A percentile compares a stretch with the other conserved stretches of the same genome.
Conservation (phyloP, 2,797 vertebrate species). For the Enteromius unitaeniatus region DNA sequence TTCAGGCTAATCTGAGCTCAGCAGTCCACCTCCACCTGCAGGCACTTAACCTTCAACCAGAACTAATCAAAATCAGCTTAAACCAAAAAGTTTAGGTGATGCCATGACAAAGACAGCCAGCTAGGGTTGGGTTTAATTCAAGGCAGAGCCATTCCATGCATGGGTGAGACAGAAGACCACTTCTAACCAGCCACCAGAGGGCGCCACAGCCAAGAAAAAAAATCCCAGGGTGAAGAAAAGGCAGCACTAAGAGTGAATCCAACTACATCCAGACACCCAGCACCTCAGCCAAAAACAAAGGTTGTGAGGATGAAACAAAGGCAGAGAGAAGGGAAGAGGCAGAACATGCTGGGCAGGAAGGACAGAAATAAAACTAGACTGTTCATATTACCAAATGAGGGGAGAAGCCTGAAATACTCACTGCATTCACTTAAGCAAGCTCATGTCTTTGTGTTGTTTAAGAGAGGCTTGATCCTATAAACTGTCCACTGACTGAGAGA, state of each 20-base stretch:
- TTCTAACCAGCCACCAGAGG: constrained; percentile 69
- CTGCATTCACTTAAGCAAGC: not conserved
- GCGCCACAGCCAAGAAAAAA: constrained; percentile 56
- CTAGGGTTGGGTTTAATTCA: constrained; percentile 24
- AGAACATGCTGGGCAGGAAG: constrained; percentile 33
- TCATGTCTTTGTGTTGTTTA: too few relatives aligned
- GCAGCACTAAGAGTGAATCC: constrained; percentile 7
- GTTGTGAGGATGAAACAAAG: constrained; percentile 33
- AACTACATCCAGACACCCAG: constrained; percentile 43
- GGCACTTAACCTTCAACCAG: constrained; percentile 28
- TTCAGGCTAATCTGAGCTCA: constrained; percentile 55
- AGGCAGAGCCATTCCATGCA: constrained; percentile 51
- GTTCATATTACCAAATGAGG: not conserved
- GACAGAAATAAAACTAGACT: not conserved
- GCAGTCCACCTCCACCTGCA: constrained; percentile 12
- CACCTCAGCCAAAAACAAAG: constrained; percentile 35
- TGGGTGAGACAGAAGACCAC: constrained; percentile 2
- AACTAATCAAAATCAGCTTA: constrained; percentile 41
- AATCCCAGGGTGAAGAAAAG: constrained; percentile 22
- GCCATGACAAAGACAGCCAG: constrained; percentile 28
- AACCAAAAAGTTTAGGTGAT: not conserved
- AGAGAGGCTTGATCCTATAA: not conserved
- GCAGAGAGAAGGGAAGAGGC: constrained; percentile 43
- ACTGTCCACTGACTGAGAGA: not conserved
- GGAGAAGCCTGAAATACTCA: constrained; percentile 9